Evolutionary conservation across 2,888 invertebrate genomes (phyloP).

Genomic region (Drosophila quinaria): DNA sequence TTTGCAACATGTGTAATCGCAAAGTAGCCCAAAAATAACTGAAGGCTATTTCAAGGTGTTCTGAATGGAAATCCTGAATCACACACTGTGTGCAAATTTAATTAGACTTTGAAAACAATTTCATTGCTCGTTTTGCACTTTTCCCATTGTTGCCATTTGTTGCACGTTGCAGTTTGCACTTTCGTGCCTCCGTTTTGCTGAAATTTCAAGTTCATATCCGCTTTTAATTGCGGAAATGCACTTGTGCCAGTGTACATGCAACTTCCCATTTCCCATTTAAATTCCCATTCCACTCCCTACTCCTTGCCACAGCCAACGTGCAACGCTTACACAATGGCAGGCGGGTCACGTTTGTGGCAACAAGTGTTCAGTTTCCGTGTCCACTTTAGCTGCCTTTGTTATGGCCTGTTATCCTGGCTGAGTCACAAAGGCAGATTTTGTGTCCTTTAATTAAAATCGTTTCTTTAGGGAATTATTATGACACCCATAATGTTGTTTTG

Average conservation of each 20-base stretch:
- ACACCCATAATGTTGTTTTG: not conserved
- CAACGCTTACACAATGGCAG: conserved; percentile 29
- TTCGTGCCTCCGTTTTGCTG: conserved; percentile 24
- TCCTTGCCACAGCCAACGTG: not conserved
- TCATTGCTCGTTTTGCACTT: not conserved
- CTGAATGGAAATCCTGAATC: conserved; percentile 28
- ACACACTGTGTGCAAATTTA: conserved; percentile 47
- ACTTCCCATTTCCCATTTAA: too few species aligned
- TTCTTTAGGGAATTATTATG: not conserved
- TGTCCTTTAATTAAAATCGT: conserved; percentile 48
- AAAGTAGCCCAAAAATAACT: conserved; percentile 12
- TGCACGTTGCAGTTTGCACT: conserved; percentile 25
- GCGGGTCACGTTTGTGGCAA: conserved; percentile 73
- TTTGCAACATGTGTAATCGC: conserved; percentile 26
- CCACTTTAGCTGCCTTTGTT: conserved; percentile 33
- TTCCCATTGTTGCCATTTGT: conserved; percentile 2
- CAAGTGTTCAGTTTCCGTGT: conserved; percentile 51
- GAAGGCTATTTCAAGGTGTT: conserved; percentile 18
- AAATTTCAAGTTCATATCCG: conserved; percentile 65
- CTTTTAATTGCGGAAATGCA: conserved; percentile 77
- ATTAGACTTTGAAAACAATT: conserved; percentile 57
- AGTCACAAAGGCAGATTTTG: not conserved
- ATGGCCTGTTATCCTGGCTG: conserved; percentile 20
- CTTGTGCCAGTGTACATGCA: conserved; percentile 26
- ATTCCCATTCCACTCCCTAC: not conserved